phyloP scores from a whole-genome alignment of 2,888 invertebrate species.

The Sipunculus nudus region DNA sequence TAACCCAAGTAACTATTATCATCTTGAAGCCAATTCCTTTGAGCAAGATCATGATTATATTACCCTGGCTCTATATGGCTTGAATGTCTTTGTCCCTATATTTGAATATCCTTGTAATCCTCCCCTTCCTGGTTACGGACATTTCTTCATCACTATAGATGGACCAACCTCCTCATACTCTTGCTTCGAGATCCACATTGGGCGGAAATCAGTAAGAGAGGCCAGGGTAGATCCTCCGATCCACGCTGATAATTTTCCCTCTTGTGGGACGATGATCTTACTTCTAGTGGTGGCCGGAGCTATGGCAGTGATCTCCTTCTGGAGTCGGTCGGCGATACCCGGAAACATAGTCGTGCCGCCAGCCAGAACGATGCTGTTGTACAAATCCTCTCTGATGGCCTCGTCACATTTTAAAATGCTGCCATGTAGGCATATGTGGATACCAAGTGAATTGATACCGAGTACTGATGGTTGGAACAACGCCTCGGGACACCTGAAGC shows the following conservation, averaged over 20 bases:
- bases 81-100: too few relatives aligned
- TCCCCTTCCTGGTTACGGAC: too few relatives aligned
- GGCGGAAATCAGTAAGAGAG: constrained; percentile 88
- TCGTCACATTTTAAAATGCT: constrained; percentile 25
- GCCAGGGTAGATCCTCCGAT: constrained; percentile 87
- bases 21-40: too few relatives aligned
- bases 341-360: constrained; percentile 95
- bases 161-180: constrained; percentile 88
- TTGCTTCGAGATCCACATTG: constrained; percentile 92
- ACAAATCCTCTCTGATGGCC: constrained; percentile 18
- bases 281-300: constrained; percentile 72
- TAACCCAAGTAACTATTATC: too few relatives aligned
- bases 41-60: too few relatives aligned
- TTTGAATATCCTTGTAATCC: too few relatives aligned
- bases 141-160: constrained; percentile 68
- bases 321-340: constrained; percentile 94
- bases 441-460: constrained; percentile 14
- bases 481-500: constrained; percentile 25
- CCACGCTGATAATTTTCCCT: constrained; percentile 79
- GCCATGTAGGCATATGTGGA: constrained; percentile 6
- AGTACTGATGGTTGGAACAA: constrained; percentile 23
- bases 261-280: constrained; percentile 84
- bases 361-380: constrained; percentile 14
- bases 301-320: constrained; percentile 91
- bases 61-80: too few relatives aligned